Evolutionary conservation across 2,888 invertebrate genomes (phyloP).

Genomic region (Argyresthia goedartella): DNA sequence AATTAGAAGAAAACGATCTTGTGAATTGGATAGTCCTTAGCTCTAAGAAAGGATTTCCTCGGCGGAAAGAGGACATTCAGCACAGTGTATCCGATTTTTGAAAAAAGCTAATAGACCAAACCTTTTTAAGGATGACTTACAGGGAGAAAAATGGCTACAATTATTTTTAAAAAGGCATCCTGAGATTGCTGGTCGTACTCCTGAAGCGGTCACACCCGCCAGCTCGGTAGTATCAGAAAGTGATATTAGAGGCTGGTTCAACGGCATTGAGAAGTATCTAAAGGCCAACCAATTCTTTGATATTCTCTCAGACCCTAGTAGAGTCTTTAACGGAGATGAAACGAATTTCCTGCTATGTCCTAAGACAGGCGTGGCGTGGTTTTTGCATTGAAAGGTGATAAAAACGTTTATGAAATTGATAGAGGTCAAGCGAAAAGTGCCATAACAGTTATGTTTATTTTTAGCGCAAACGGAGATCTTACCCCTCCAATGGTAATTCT

Average conservation of each 20-base stretch:
- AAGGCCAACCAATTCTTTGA: slow-evolving; percentile 6
- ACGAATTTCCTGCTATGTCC: slow-evolving; percentile 2
- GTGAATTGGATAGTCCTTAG: neutral
- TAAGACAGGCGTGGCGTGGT: slow-evolving; percentile 1
- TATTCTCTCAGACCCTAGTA: slow-evolving; percentile 7
- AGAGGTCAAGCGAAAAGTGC: too few relatives aligned
- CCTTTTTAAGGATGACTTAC: neutral
- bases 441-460: too few relatives aligned
- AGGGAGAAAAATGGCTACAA: neutral
- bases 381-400: slow-evolving; percentile 3
- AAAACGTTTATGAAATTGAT: too few relatives aligned
- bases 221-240: slow-evolving; percentile 10
- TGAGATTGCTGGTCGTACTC: too few relatives aligned
- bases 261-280: neutral
- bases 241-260: slow-evolving; percentile 2
- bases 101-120: neutral
- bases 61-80: too few relatives aligned
- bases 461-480: too few relatives aligned
- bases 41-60: too few relatives aligned
- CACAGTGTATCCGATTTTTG: neutral
- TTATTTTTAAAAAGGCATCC: neutral
- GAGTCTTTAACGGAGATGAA: slow-evolving; percentile 17
- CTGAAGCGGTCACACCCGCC: too few relatives aligned
- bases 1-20: neutral
- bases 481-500: too few relatives aligned